Evolutionary conservation across 2,888 invertebrate genomes (phyloP).

Genomic region (Atethmia centrago): DNA sequence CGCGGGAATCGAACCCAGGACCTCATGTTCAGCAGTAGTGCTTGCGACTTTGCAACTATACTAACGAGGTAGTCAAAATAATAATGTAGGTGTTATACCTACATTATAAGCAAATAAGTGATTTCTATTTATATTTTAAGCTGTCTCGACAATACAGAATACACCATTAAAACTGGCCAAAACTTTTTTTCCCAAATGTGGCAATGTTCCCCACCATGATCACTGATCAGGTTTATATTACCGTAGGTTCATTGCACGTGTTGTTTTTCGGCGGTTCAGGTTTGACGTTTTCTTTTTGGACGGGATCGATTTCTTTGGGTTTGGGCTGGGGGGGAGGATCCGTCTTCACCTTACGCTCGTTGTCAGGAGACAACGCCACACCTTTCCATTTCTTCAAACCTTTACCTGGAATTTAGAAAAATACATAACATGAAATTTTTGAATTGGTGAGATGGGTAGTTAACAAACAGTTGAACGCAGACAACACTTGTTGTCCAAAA

Average conservation of each 20-base stretch:
- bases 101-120: too few relatives aligned
- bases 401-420: conserved; percentile 79
- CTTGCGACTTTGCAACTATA: too few relatives aligned
- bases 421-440: neutral
- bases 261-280: conserved; percentile 78
- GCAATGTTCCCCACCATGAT: too few relatives aligned
- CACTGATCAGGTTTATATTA: conserved; percentile 59
- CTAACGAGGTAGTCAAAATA: too few relatives aligned
- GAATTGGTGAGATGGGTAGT: neutral
- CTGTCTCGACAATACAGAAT: too few relatives aligned
- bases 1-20: too few relatives aligned
- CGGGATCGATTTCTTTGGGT: conserved; percentile 75
- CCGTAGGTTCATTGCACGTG: conserved; percentile 85
- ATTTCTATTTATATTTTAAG: too few relatives aligned
- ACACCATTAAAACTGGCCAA: too few relatives aligned
- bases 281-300: conserved; percentile 85
- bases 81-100: too few relatives aligned
- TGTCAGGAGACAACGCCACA: conserved; percentile 93
- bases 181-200: too few relatives aligned
- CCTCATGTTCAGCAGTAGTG: too few relatives aligned
- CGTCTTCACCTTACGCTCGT: conserved; percentile 85
- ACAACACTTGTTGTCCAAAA: neutral
- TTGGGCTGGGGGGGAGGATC: conserved; percentile 70
- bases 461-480: neutral
- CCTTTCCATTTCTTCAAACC: conserved; percentile 95